Base-by-base conservation (phyloP, 2,797 vertebrate genomes). In the Falco rusticolus region DNA sequence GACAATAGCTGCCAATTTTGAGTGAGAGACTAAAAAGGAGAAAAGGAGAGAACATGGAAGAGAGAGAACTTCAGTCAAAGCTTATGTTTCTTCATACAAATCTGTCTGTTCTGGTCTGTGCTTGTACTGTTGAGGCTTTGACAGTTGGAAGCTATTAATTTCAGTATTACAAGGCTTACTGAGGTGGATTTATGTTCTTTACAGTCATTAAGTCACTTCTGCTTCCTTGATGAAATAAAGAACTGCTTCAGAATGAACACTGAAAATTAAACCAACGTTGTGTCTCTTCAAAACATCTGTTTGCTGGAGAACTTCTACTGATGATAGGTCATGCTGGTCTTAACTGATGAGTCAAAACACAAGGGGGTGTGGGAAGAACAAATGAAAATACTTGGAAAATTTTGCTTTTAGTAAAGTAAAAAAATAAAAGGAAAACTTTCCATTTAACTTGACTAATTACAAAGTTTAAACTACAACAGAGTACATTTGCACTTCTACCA, bases 141-240 rank as follows among this genome's bases (percentile, higher is more conserved):
- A 95, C 66, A 92, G 88, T 59, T 97, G 68, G 83, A 92, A 93
- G 68, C 45, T 88, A 94, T 90, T 93, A 87, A 94, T 95, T 95
- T 93, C 79, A 82, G 74, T 78, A 90, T 90, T 94, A 89, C 65
- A 87, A 71, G 86, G 86, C 90, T 95, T 93, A 90, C 3, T 93
- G 94, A 85, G 80, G 45, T 89, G 81, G 91, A 92, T 94, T 96
- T 95, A 54, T 87, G 71, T 50, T 80, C 76, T 93, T 89, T 80
- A 80, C 15, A 92, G 47, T 83, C 2, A 1, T 76, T 96, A 95
- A 90, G 90, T 87, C 81, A 66, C 56, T 90, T 87, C 81, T 85
- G 60, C 53, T 94, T 92, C 81, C 64, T 76, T 70, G 60, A 92
- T 66, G 56, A 94, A 93, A 69, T 39, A 91, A 87, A 81, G 37